Conservation (phyloP, 2,113 vertebrate species). For the Anser brachyrhynchus region DNA sequence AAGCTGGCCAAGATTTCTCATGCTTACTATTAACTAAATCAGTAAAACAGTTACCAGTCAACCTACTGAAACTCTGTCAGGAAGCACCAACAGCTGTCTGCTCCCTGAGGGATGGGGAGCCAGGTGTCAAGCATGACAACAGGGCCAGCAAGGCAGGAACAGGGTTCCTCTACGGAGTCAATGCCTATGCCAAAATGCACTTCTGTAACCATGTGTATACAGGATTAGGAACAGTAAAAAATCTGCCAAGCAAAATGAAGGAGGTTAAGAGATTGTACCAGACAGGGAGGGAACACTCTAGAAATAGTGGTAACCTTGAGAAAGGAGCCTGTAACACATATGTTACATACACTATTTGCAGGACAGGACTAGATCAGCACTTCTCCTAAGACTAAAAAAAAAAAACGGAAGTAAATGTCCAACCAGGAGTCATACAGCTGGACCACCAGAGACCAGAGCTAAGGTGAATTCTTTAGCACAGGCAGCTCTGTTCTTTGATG, state of each 20-base stretch:
- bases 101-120: background rate
- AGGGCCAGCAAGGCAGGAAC: background rate
- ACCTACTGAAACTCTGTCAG: background rate
- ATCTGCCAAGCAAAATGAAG: background rate
- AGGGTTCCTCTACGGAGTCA: background rate
- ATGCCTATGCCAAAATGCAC: background rate
- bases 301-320: background rate
- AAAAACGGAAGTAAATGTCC: background rate
- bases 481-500: background rate
- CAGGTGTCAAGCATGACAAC: background rate
- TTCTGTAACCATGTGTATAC: background rate
- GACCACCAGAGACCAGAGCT: background rate
- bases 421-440: background rate
- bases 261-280: background rate
- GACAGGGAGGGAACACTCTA: background rate
- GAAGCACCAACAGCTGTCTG: background rate
- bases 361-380: background rate
- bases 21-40: background rate
- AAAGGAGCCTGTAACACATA: background rate
- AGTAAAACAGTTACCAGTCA: background rate
- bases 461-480: background rate
- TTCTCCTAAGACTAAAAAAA: background rate
- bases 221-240: background rate
- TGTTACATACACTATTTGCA: background rate
- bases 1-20: background rate